phyloP scores from a whole-genome alignment of 2,888 invertebrate species.

The Drosophila antonietae region DNA sequence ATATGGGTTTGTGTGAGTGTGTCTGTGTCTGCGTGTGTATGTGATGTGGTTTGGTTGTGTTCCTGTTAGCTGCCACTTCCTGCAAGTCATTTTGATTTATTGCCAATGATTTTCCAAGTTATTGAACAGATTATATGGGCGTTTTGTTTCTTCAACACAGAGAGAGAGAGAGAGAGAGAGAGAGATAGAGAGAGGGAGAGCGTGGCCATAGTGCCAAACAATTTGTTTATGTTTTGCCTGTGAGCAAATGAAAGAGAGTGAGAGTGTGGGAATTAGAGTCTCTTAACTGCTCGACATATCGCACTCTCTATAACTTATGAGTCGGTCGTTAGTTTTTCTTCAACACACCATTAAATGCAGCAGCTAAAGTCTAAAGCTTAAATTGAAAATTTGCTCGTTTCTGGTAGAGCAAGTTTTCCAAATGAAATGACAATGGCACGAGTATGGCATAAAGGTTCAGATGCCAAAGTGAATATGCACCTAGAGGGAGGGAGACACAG shows the following conservation, averaged over 20 bases:
- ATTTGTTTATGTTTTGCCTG: constrained; percentile 70
- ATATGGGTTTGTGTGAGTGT: background rate
- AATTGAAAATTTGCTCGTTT: constrained; percentile 75
- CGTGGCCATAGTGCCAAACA: constrained; percentile 59
- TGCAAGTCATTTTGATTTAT: constrained; percentile 83
- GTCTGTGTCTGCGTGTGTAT: constrained; percentile 11
- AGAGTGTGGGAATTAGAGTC: constrained; percentile 3
- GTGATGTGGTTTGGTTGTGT: constrained; percentile 18
- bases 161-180: background rate
- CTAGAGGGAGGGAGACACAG: background rate
- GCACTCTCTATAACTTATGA: constrained; percentile 50
- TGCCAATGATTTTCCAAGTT: constrained; percentile 83
- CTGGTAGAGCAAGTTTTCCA: constrained; percentile 70
- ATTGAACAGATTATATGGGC: constrained; percentile 83
- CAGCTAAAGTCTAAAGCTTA: constrained; percentile 48
- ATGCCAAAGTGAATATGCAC: constrained; percentile 36
- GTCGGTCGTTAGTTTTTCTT: constrained; percentile 46
- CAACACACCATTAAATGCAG: constrained; percentile 71
- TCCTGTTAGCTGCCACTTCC: constrained; percentile 62
- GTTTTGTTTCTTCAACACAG: constrained; percentile 61
- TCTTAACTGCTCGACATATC: constrained; percentile 26
- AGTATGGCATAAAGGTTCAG: constrained; percentile 32
- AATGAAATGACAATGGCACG: constrained; percentile 72
- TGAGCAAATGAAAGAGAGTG: background rate
- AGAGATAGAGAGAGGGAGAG: background rate